phyloP scores from a whole-genome alignment of 2,888 invertebrate genomes.

The Heliconius aoede region DNA sequence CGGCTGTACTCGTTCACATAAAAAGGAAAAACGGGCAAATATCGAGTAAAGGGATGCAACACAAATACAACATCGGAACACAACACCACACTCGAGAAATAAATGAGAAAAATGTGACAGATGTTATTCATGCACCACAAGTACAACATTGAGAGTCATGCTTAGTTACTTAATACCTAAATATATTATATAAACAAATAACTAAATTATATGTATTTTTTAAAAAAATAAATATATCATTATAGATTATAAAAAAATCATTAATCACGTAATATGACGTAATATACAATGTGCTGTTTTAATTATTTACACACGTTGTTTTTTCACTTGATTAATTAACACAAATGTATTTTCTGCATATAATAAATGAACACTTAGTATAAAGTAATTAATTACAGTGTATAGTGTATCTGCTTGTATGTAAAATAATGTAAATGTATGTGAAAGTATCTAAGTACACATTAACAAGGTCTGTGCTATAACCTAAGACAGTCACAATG shows the following conservation, averaged over 20 bases:
- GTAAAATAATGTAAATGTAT: conserved; percentile 8
- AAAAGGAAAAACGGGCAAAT: conserved; percentile 38
- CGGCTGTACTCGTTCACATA: conserved; percentile 15
- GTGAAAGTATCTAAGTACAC: conserved; percentile 1
- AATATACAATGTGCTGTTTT: conserved; percentile 16
- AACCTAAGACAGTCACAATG: conserved; percentile 52
- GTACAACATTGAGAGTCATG: conserved; percentile 56
- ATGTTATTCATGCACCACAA: conserved; percentile 84
- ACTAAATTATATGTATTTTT: background rate
- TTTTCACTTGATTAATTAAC: background rate
- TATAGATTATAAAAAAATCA: background rate
- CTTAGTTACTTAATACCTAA: conserved; percentile 37
- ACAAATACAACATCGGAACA: conserved; percentile 63
- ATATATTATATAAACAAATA: conserved; percentile 22
- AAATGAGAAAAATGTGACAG: conserved; percentile 66
- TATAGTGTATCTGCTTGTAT: conserved; percentile 27
- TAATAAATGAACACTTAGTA: conserved; percentile 5
- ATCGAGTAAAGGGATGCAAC: conserved; percentile 75
- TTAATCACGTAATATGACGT: conserved; percentile 8
- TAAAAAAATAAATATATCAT: background rate
- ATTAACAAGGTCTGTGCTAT: conserved; percentile 26
- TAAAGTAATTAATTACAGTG: conserved; percentile 16
- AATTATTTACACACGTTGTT: conserved; percentile 27
- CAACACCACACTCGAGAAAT: conserved; percentile 77
- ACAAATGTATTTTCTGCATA: background rate